Conservation (phyloP, 2,888 invertebrate genomes). For the Rhagophthalmus giganteus region DNA sequence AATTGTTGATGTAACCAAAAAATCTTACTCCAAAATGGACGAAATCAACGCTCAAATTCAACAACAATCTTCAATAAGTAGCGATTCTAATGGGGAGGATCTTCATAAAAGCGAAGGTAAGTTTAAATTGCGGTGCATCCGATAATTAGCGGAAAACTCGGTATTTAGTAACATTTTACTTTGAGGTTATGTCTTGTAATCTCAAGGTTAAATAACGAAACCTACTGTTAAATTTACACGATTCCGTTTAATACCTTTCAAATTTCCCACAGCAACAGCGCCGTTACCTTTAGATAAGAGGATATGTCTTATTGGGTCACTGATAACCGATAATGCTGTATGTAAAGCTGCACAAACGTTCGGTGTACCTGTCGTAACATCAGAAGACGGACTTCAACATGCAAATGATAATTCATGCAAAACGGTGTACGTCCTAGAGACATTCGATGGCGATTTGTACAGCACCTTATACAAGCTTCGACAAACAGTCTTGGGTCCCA, state of each 20-base stretch:
- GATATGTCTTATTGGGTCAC: conserved; percentile 67
- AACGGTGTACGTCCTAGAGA: conserved; percentile 72
- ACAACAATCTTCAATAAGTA: conserved; percentile 53
- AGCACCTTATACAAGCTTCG: conserved; percentile 66
- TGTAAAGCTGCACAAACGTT: conserved; percentile 64
- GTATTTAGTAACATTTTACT: too few species aligned
- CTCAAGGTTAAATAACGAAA: conserved; percentile 32
- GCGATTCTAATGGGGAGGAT: conserved; percentile 53
- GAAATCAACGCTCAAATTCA: conserved; percentile 52
- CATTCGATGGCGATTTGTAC: conserved; percentile 74
- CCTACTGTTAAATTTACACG: too few species aligned
- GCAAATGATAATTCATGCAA: conserved; percentile 62
- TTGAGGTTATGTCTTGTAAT: conserved; percentile 35
- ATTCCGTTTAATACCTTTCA: conserved; percentile 15
- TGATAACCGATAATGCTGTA: conserved; percentile 59
- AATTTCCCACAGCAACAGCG: too few species aligned
- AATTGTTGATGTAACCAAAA: conserved; percentile 38
- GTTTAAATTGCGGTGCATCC: conserved; percentile 19
- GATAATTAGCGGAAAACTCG: too few species aligned
- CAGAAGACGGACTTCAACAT: conserved; percentile 65
- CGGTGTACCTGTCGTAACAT: conserved; percentile 65
- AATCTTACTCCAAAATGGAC: conserved; percentile 53
- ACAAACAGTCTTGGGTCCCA: conserved; percentile 80
- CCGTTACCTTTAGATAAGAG: conserved; percentile 60
- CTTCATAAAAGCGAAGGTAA: conserved; percentile 49